These are phyloP conservation scores for Morone chrysops DNA, from an alignment of 2,113 vertebrate genomes.

Conservation along the genomic window DNA sequence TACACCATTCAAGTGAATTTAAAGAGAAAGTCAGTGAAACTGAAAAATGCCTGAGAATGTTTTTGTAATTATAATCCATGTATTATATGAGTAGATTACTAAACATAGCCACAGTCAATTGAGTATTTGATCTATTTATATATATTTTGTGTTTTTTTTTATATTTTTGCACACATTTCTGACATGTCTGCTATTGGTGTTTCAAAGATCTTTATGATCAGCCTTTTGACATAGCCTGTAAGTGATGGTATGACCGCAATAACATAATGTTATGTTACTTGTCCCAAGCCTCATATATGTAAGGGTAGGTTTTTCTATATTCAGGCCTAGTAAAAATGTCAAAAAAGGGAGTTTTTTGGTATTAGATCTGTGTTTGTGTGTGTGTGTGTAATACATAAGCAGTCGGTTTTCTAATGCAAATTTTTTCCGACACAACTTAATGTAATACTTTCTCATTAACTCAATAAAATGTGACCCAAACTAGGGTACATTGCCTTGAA, in stretches of 20 bases:
- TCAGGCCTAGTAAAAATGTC: neutral
- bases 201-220: neutral
- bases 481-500: neutral
- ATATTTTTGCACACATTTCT: neutral
- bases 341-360: neutral
- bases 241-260: neutral
- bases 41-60: neutral
- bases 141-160: neutral
- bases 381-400: neutral
- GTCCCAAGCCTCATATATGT: neutral
- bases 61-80: neutral
- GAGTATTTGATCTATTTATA: neutral
- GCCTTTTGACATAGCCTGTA: neutral
- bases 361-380: neutral
- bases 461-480: conserved; percentile 16
- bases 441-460: conserved; percentile 25
- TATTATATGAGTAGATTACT: conserved; percentile 19
- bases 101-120: neutral
- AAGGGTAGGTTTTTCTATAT: neutral
- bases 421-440: conserved; percentile 7
- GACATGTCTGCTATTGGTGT: neutral
- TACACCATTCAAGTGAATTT: conserved; percentile 13
- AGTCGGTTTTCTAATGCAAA: neutral
- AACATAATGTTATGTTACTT: neutral
- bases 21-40: conserved; percentile 34